Evolutionary conservation across 2,888 invertebrate genomes (phyloP), one percentile per base, ranked within the genome.

Genomic region (Cataglyphis livida): DNA sequence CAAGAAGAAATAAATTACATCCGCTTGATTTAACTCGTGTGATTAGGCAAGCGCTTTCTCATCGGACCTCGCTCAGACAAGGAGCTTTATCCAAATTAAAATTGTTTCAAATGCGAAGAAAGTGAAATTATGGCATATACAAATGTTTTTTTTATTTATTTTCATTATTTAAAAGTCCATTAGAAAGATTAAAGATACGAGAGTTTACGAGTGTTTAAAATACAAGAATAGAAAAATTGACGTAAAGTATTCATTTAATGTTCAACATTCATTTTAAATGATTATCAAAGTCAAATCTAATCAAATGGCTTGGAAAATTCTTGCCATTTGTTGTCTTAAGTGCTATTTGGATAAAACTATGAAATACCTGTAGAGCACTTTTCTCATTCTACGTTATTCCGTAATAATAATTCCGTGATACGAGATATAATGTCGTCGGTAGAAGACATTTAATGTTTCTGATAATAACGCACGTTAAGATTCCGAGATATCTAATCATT

Each of bases 1-100:
- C 66, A 28, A 68, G 85, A 74, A 74, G 89, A 89, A 82, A 86
- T 85, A 89, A 90, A 88, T 89, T 88, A 89, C 75, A 61, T 71
- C 76, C 83, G 84, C 62, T 82, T 66, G 83, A 62, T 82, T 81
- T 73, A 73, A 88, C 85, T 84, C 61, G 78, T 62, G 74, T 83
- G 89, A 89, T 89, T 89, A 89, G 89, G 82, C 82, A 32, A 81
- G 78, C 65, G 48, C 65, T 21, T n/a, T 12, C 44, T 32, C 44
- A 38, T 12, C 25, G 51, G 18, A 28, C 38, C 38, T 25, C 38
- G n/a, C 15, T 35, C 38, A 18, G 38, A 51, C 7, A 38, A 41
- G 54, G 9, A 65, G 35, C 51, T 51, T 57, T 66, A 15, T n/a
- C 28, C 76, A 57, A 68, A 68, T 76, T 54, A 76, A 76, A 66